Conservation (phyloP, 1,140 invertebrate species). For the Anastatus disparis region DNA sequence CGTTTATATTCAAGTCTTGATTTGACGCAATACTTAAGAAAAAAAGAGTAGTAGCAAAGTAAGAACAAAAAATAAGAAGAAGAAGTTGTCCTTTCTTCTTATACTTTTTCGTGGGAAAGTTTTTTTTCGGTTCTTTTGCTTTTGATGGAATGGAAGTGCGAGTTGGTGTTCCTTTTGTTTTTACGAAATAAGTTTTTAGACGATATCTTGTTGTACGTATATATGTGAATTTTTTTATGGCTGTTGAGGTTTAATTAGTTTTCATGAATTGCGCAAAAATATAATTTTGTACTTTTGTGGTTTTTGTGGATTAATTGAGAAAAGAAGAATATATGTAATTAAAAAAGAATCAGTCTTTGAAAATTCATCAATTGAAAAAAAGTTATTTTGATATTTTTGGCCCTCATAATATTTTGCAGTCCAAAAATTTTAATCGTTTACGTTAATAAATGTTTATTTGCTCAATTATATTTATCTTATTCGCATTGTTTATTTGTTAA, state of each 20-base stretch:
- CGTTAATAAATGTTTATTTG: no score
- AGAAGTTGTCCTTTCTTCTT: not conserved
- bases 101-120: not conserved
- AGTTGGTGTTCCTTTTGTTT: no score
- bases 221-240: no score
- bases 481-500: no score
- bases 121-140: not conserved
- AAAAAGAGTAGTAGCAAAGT: not conserved
- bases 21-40: slow-evolving; percentile 4
- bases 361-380: no score
- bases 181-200: not conserved
- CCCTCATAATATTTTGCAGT: no score
- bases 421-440: no score
- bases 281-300: not conserved
- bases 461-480: no score
- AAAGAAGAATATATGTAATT: not conserved
- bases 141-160: not conserved
- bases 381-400: no score
- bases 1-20: no score
- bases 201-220: not conserved
- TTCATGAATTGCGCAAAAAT: not conserved
- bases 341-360: no score
- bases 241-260: no score
- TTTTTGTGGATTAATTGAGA: not conserved
- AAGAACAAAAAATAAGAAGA: not conserved